phyloP scores from a whole-genome alignment of 2,888 invertebrate species.

The Tuberolachnus salignus region DNA sequence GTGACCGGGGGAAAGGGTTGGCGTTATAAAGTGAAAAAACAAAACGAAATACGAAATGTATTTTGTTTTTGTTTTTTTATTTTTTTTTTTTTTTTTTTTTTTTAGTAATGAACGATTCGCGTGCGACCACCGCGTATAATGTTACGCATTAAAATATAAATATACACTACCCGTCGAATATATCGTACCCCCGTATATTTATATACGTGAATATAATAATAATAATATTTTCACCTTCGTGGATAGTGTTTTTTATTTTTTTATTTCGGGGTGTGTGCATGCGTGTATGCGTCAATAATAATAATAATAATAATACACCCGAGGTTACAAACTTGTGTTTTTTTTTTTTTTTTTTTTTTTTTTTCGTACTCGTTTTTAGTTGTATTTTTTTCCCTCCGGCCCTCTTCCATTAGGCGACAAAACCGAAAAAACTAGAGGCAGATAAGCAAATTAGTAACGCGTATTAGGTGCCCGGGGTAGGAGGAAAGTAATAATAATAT shows the following conservation, averaged over 20 bases:
- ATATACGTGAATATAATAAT: not conserved
- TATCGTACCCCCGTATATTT: not conserved
- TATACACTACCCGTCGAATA: not conserved
- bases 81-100: conserved; percentile 16
- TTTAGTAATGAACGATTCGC: conserved; percentile 38
- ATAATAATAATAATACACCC: conserved; percentile 38
- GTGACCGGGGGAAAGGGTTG: conserved; percentile 9
- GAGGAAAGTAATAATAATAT: too few relatives aligned
- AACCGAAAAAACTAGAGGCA: conserved; percentile 24
- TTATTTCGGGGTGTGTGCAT: not conserved
- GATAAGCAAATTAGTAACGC: conserved; percentile 10
- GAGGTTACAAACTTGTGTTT: not conserved
- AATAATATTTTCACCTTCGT: not conserved
- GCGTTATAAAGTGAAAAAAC: conserved; percentile 14
- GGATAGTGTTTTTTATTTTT: not conserved
- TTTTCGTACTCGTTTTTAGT: not conserved
- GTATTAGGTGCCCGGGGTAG: too few relatives aligned
- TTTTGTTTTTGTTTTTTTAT: conserved; percentile 15
- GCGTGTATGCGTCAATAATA: too few relatives aligned
- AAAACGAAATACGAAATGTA: not conserved
- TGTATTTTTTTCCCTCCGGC: not conserved
- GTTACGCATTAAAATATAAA: conserved; percentile 25
- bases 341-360: not conserved
- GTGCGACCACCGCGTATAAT: conserved; percentile 24
- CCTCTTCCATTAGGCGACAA: conserved; percentile 21